Evolutionary conservation across 2,888 invertebrate genomes (phyloP), one percentile per base, ranked within the genome.

Genomic region (Acronicta leporina): DNA sequence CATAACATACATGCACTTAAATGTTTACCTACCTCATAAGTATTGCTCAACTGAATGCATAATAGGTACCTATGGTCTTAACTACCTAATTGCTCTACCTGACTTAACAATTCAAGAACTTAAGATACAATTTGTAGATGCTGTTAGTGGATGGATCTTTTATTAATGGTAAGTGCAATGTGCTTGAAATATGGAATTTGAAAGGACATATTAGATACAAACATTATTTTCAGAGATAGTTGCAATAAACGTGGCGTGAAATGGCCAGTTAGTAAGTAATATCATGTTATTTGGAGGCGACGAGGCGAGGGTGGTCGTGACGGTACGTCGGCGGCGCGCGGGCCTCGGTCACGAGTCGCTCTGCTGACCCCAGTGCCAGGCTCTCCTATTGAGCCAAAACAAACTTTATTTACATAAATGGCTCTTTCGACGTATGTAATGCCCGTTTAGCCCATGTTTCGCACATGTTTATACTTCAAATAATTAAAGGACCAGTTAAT

Each of bases 181-280:
- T 49, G 62, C 49, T 62, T 73, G 53, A 67, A 72, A 73, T 72
- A 69, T 68, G 45, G 62, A 50, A 73, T 69, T 69, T 52, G 53
- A 53, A 53, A 35, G 43, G 75, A 77, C 77, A 77, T 75, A 68
- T 74, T 63, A 58, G 62, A 67, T 67, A 77, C 73, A 78, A 76
- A 73, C 59, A 77, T 75, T 75, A 76, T 66, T 75, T 78, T 79
- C 58, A 79, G 66, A 83, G 85, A 86, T 87, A 81, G 85, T 82
- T 82, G 82, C 80, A 77, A 76, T 73, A 81, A 89, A 86, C 85
- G 84, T 86, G 88, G 92, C 92, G 92, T 92, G 92, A 92, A 93
- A 92, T 92, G 88, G 90, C 89, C 92, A 90, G 92, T 93, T 92
- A 92, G 92, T 91, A 88, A 92, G 90, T 91, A 92, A 92, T 92